A percentile compares a stretch with the other conserved stretches of the same genome.
phyloP scores from a whole-genome alignment of 2,888 invertebrate species.

The Amblyjoppa proteus region DNA sequence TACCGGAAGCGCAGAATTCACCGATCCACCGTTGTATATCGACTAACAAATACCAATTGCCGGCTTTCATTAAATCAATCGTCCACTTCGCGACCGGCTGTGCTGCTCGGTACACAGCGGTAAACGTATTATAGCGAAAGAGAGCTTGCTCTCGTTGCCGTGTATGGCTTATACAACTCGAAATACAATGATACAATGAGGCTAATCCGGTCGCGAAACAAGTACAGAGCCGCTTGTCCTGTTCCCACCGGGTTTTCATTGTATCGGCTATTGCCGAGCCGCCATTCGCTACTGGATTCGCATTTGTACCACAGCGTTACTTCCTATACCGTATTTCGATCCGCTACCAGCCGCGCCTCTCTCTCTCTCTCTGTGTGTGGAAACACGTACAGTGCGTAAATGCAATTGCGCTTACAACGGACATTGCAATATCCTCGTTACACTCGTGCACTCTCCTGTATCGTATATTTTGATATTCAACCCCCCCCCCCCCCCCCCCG shows the following conservation, averaged over 20 bases:
- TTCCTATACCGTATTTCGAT: not conserved
- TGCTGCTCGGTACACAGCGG: not conserved
- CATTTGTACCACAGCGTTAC: slow-evolving; percentile 6
- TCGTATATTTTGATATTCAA: slow-evolving; percentile 21
- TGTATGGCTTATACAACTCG: slow-evolving; percentile 38
- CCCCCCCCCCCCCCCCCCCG: not conserved
- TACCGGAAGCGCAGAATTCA: slow-evolving; percentile 40
- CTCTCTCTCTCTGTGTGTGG: not conserved
- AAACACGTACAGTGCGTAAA: not conserved
- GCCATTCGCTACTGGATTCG: slow-evolving; percentile 6
- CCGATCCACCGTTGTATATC: slow-evolving; percentile 14
- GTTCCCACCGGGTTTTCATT: slow-evolving; percentile 43
- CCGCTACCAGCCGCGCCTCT: not conserved
- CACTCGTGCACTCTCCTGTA: not conserved
- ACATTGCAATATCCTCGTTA: slow-evolving; percentile 22
- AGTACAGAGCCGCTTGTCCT: slow-evolving; percentile 58
- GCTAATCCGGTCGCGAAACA: slow-evolving; percentile 63
- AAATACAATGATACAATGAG: slow-evolving; percentile 57
- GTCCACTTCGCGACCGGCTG: slow-evolving; percentile 43
- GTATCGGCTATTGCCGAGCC: slow-evolving; percentile 8
- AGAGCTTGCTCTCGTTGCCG: not conserved
- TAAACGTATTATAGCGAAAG: slow-evolving; percentile 1
- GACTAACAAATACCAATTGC: slow-evolving; percentile 27
- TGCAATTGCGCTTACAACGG: slow-evolving; percentile 31
- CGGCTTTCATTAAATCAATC: slow-evolving; percentile 62